Conservation (phyloP, 2,888 invertebrate species). For the Stictocephala bisonia region DNA sequence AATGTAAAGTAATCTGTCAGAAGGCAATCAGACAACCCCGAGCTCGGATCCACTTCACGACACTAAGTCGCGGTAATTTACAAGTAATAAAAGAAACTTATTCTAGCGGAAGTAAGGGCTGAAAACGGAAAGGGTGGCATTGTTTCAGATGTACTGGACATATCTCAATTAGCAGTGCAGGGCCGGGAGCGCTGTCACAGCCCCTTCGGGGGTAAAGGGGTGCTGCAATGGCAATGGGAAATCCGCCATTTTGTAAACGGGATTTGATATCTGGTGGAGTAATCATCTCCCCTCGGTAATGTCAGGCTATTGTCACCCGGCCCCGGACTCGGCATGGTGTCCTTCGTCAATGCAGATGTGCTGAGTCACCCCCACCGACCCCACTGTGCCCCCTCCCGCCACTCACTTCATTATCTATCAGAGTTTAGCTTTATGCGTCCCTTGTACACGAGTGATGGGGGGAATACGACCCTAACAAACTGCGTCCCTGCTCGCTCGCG, state of each 20-base stretch:
- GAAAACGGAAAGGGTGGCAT: constrained; percentile 12
- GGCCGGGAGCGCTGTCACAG: neutral
- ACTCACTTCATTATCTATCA: constrained; percentile 39
- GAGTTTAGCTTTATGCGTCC: too few species aligned
- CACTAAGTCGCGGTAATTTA: constrained; percentile 28
- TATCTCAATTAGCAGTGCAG: constrained; percentile 15
- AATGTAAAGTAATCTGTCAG: too few species aligned
- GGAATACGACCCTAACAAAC: too few species aligned
- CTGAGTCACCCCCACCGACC: neutral
- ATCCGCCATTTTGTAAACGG: constrained; percentile 41
- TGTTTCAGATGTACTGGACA: constrained; percentile 26
- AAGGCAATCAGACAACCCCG: too few species aligned
- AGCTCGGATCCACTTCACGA: too few species aligned
- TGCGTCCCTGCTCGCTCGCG: too few species aligned
- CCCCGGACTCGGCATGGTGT: too few species aligned
- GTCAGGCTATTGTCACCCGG: constrained; percentile 29
- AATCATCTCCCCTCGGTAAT: constrained; percentile 37
- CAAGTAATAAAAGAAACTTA: constrained; percentile 30
- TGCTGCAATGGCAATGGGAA: constrained; percentile 31
- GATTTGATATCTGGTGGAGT: constrained; percentile 39
- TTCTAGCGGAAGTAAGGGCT: constrained; percentile 22
- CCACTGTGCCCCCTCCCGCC: neutral
- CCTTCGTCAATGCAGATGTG: constrained; percentile 22
- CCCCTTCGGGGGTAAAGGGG: neutral
- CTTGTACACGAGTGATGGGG: too few species aligned